Percentiles rank a stretch among this genome's conserved stretches.
These are phyloP conservation scores for Spea bombifrons DNA, from an alignment of 2,113 vertebrate genomes.

Conservation along the genomic window DNA sequence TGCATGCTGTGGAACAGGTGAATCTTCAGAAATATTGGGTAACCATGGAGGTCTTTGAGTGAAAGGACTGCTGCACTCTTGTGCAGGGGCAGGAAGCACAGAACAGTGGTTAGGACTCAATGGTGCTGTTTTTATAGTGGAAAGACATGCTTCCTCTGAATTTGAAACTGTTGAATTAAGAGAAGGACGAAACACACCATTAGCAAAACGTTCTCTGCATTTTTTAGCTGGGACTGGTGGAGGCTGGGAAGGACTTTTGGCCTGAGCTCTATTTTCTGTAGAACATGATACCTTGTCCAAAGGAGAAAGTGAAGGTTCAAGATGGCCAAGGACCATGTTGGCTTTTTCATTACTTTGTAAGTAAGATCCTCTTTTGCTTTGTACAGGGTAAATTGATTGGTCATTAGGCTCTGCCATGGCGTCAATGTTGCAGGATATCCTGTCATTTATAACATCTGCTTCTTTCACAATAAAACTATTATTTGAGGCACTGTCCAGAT, in stretches of 20 bases:
- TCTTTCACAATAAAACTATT: slow-evolving; percentile 3
- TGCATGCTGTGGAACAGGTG: slow-evolving; percentile 73
- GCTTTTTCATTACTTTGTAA: slow-evolving; percentile 61
- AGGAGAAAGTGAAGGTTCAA: slow-evolving; percentile 54
- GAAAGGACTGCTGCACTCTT: slow-evolving; percentile 63
- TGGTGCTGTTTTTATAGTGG: slow-evolving; percentile 67
- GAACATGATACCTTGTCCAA: slow-evolving; percentile 55
- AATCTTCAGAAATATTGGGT: slow-evolving; percentile 64
- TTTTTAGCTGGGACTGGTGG: slow-evolving; percentile 95
- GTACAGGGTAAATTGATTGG: slow-evolving; percentile 26
- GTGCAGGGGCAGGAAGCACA: slow-evolving; percentile 50
- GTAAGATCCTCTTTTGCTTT: slow-evolving; percentile 55
- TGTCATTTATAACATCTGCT: slow-evolving; percentile 1
- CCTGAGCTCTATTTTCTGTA: slow-evolving; percentile 66
- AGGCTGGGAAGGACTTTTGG: slow-evolving; percentile 82
- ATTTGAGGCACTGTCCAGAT: slow-evolving; percentile 15
- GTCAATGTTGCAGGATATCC: slow-evolving; percentile 9
- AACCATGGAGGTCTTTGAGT: slow-evolving; percentile 75
- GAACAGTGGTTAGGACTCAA: slow-evolving; percentile 62
- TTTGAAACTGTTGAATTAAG: slow-evolving; percentile 54
- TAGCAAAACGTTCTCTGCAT: slow-evolving; percentile 84
- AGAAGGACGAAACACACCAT: slow-evolving; percentile 75
- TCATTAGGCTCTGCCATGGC: background rate
- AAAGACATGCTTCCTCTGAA: slow-evolving; percentile 70
- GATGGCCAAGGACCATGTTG: slow-evolving; percentile 52